These are phyloP conservation scores for Tenrec ecaudatus DNA, from an alignment of 2,113 vertebrate genomes.

Conservation along the genomic window DNA sequence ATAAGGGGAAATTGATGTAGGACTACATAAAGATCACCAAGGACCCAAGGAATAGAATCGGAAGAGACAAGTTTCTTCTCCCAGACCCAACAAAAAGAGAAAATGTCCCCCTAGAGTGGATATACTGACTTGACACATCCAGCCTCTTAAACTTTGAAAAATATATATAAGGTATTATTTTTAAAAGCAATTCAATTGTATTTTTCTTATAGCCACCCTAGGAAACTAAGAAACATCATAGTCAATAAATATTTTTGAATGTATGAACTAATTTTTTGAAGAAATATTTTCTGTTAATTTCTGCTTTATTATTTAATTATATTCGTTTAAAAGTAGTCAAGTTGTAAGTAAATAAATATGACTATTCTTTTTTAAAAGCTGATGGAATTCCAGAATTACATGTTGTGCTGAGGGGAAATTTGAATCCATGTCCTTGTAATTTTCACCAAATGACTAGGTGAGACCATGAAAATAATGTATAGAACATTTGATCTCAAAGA, in stretches of 20 bases:
- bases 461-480: no score
- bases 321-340: constrained; percentile 22
- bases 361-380: neutral
- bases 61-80: neutral
- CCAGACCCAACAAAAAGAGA: neutral
- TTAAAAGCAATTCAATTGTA: neutral
- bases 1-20: neutral
- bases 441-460: no score
- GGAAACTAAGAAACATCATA: neutral
- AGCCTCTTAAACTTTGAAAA: neutral
- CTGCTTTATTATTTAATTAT: neutral
- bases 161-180: neutral
- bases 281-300: neutral
- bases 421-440: no score
- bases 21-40: neutral
- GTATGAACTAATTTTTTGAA: neutral
- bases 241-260: neutral
- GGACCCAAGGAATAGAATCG: neutral
- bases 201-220: neutral
- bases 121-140: neutral
- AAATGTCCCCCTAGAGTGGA: neutral
- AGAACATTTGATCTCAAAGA: no score
- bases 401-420: no score
- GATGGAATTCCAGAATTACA: neutral
- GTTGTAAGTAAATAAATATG: neutral